phyloP scores from a whole-genome alignment of 2,797 vertebrate genomes.

The Acipenser oxyrinchus region DNA sequence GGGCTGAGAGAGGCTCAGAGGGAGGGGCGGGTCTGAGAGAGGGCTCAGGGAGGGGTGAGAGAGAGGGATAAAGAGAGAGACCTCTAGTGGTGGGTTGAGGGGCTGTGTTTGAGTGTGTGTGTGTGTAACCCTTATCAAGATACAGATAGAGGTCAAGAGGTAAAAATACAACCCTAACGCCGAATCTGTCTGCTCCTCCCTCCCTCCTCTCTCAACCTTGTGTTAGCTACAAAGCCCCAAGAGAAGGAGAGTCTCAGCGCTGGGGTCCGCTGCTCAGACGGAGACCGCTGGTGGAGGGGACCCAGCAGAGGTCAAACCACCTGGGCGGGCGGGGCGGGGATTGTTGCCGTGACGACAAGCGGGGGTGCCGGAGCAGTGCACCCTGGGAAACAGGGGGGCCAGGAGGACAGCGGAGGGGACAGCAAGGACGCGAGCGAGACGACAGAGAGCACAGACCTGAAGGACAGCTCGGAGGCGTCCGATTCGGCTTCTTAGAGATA shows the following conservation, averaged over 20 bases:
- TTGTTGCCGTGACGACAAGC: slow-evolving; percentile 48
- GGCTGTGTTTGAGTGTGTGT: no score
- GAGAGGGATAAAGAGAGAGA: no score
- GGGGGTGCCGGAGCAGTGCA: slow-evolving; percentile 30
- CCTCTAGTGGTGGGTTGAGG: no score
- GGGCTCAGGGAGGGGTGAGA: no score
- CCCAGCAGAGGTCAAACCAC: slow-evolving; percentile 49
- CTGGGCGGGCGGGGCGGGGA: slow-evolving; percentile 43
- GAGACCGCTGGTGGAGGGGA: slow-evolving; percentile 32
- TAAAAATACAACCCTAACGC: not conserved
- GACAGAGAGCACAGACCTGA: slow-evolving; percentile 87
- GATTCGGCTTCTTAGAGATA: slow-evolving; percentile 67
- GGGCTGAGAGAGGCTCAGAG: no score
- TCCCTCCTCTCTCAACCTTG: slow-evolving; percentile 15
- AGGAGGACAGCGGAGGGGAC: slow-evolving; percentile 76
- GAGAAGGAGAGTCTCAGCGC: slow-evolving; percentile 28
- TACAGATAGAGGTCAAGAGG: no score
- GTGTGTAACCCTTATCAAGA: no score
- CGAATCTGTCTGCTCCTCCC: not conserved
- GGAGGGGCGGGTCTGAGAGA: no score
- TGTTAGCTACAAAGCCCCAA: slow-evolving; percentile 35
- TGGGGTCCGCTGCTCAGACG: slow-evolving; percentile 20
- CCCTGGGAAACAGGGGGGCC: slow-evolving; percentile 54
- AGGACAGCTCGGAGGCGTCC: slow-evolving; percentile 82
- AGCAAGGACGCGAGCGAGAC: slow-evolving; percentile 90